Base-by-base conservation (phyloP, 2,113 vertebrate genomes). In the Gorsachius goisagi region DNA sequence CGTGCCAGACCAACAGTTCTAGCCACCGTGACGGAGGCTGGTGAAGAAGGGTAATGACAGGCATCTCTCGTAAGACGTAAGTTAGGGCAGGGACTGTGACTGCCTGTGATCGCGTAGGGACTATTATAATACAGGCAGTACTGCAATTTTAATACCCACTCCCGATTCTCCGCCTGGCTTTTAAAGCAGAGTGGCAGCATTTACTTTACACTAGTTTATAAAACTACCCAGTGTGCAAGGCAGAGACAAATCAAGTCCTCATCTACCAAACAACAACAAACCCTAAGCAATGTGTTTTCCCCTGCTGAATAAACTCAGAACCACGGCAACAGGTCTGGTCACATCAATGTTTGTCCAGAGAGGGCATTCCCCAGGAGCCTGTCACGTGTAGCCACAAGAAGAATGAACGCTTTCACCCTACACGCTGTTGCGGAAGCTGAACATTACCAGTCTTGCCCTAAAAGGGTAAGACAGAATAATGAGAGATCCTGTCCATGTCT, bases 161-260 rank as follows among this genome's bases (percentile, higher is more conserved):
- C 19, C 12, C 2, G 3, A 5, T 33, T 67, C 49, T 84, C 23
- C 22, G 68, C 23, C 30, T 50, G 55, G 11, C 33, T 73, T 71
- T 73, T 76, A 72, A 35, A 88, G 86, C 55, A 63, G 50, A 88
- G 58, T 16, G 20, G 35, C 37, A 89, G n/a, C 5, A 22, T 10
- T 30, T 56, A 52, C 27, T 89, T 67, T 49, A 77, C 26, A 11
- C 21, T 30, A 37, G 11, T 56, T 76, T 52, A 44, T 12, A 56
- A 9, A 86, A 55, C 22, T 5, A n/a, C 5, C 7, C 7, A 1
- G 1, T 0, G 0, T 52, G 28, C 20, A 86, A 89, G 6, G 30
- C 20, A 81, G 17, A 13, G 28, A 53, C 20, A 50, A 80, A 50
- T 28, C 41, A 80, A 55, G 47, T 27, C 52, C 33, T 78, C 64